phyloP scores from a whole-genome alignment of 2,113 vertebrate genomes.

The Oreotrochilus melanogaster region DNA sequence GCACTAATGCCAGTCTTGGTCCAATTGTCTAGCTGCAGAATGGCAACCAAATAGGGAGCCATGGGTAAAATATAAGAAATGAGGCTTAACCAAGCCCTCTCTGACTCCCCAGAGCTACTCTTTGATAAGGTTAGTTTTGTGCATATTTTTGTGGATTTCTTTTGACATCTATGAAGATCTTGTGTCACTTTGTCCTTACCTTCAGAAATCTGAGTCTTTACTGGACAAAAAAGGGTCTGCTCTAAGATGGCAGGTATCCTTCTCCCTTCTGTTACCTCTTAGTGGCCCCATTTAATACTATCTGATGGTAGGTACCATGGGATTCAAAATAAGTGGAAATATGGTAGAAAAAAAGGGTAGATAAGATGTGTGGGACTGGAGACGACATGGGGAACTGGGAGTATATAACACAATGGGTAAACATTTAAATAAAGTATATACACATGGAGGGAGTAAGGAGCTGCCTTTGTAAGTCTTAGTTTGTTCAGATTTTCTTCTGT shows the following conservation, averaged over 20 bases:
- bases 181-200: not conserved
- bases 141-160: not conserved
- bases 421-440: not conserved
- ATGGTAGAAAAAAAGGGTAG: not conserved
- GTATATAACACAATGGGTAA: not conserved
- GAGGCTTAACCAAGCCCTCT: not conserved
- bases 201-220: not conserved
- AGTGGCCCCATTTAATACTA: not conserved
- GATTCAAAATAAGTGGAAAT: not conserved
- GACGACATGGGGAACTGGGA: not conserved
- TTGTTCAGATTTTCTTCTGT: not conserved
- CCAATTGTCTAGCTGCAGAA: not conserved
- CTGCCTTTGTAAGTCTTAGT: not conserved
- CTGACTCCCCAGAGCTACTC: not conserved
- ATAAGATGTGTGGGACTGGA: not conserved
- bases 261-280: not conserved
- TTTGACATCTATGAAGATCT: not conserved
- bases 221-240: not conserved
- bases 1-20: not conserved
- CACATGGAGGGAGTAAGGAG: not conserved
- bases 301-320: rapidly evolving
- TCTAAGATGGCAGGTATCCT: not conserved
- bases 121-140: not conserved
- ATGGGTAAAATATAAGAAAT: not conserved
- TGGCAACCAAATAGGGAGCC: not conserved